These are phyloP conservation scores for Tethea ocularis DNA, from an alignment of 2,888 invertebrate species.

Conservation along the genomic window DNA sequence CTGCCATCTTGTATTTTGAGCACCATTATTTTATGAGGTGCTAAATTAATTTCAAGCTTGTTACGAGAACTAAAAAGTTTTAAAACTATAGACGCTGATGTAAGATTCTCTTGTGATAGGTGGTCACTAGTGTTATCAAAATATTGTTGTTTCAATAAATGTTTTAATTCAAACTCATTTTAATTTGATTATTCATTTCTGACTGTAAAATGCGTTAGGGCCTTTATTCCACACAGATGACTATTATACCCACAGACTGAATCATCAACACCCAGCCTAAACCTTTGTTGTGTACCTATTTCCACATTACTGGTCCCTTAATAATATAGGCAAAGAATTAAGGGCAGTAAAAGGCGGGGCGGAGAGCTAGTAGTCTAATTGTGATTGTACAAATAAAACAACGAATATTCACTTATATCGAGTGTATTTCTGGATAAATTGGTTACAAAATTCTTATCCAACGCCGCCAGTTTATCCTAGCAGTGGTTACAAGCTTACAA, in stretches of 20 bases:
- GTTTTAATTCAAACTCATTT: slow-evolving; percentile 44
- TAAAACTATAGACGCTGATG: slow-evolving; percentile 20
- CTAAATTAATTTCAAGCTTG: neutral
- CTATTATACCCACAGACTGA: too few species aligned
- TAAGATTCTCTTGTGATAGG: slow-evolving; percentile 45
- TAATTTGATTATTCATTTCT: neutral
- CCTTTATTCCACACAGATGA: too few species aligned
- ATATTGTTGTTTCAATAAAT: slow-evolving; percentile 58
- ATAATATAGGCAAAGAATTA: too few species aligned
- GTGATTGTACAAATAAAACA: slow-evolving; percentile 57
- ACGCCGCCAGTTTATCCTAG: slow-evolving; percentile 48
- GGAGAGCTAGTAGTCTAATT: slow-evolving; percentile 4
- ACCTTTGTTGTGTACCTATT: too few species aligned
- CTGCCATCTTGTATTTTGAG: neutral
- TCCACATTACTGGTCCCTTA: too few species aligned
- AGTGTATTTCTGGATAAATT: slow-evolving; percentile 81
- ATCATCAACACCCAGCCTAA: too few species aligned
- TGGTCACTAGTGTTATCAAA: slow-evolving; percentile 26
- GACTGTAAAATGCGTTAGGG: too few species aligned
- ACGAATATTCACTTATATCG: slow-evolving; percentile 78
- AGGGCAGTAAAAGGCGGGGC: neutral
- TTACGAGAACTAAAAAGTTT: neutral
- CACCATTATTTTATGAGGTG: too few species aligned
- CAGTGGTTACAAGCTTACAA: slow-evolving; percentile 56
- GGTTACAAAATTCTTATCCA: slow-evolving; percentile 82